phyloP scores from a whole-genome alignment of 1,140 invertebrate genomes.

The Phenacoccus solenopsis region DNA sequence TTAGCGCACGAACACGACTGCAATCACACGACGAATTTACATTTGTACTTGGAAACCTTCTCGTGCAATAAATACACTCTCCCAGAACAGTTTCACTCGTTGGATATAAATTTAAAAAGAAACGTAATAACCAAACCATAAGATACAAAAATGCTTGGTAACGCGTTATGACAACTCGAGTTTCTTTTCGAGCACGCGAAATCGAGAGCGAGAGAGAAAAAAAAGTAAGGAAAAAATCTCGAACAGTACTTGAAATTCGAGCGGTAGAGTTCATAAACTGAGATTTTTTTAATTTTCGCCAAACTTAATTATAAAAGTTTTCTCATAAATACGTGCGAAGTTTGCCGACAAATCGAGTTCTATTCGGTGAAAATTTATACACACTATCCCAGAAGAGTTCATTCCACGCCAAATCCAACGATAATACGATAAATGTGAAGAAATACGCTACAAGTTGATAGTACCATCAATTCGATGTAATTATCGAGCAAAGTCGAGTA shows the following conservation, averaged over 20 bases:
- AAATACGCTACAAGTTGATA: background rate
- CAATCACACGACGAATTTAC: no score
- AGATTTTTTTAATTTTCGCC: background rate
- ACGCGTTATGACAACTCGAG: no score
- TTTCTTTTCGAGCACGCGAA: no score
- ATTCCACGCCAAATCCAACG: background rate
- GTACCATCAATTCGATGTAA: no score
- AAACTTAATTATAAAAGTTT: slow-evolving; percentile 4
- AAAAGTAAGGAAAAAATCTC: background rate
- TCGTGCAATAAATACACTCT: no score
- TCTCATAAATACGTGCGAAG: background rate
- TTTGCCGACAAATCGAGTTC: background rate
- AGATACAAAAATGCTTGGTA: no score
- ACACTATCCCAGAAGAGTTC: background rate
- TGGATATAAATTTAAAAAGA: no score
- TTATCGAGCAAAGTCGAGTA: no score
- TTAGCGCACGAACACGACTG: no score
- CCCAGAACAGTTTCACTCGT: no score
- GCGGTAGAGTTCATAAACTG: background rate
- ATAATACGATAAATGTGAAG: background rate
- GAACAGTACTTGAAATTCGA: background rate
- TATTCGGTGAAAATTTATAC: background rate
- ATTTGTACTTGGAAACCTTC: no score
- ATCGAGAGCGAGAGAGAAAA: background rate
- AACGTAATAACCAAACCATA: no score